Percentiles rank a stretch among this genome's conserved stretches.
These are phyloP conservation scores for Onychostruthus taczanowskii DNA, from an alignment of 2,113 vertebrate species.

Conservation along the genomic window DNA sequence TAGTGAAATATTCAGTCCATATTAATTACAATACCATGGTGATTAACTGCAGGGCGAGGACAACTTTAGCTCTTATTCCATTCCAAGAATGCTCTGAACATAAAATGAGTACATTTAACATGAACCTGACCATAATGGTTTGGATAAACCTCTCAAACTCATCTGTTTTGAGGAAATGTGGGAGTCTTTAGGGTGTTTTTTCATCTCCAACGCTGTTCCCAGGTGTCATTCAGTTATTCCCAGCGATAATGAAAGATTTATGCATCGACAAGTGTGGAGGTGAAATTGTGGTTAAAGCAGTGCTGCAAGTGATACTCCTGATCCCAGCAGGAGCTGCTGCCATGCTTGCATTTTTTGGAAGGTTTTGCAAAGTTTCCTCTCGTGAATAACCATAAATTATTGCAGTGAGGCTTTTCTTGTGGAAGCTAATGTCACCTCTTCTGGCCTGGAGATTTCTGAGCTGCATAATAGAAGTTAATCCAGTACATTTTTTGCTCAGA, in stretches of 20 bases:
- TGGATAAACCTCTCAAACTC: neutral
- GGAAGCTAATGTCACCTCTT: constrained; percentile 31
- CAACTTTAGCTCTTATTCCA: neutral
- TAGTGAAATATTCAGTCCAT: neutral
- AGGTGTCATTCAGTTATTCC: constrained; percentile 68
- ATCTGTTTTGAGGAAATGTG: constrained; percentile 3
- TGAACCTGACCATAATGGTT: neutral
- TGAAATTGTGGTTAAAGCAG: constrained; percentile 70
- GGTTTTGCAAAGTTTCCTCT: constrained; percentile 30
- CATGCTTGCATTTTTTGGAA: constrained; percentile 39
- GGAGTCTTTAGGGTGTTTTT: neutral
- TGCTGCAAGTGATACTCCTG: constrained; percentile 73
- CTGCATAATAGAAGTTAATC: constrained; percentile 31
- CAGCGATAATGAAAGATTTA: constrained; percentile 74
- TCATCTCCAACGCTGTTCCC: neutral
- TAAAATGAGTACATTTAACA: neutral
- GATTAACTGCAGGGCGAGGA: neutral
- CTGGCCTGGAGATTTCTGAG: constrained; percentile 46
- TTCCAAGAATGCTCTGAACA: neutral
- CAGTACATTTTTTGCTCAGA: constrained; percentile 13
- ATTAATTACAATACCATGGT: neutral
- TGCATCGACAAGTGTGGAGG: constrained; percentile 70
- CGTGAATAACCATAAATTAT: constrained; percentile 71
- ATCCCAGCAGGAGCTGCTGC: constrained; percentile 70
- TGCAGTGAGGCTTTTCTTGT: constrained; percentile 23